Percentiles rank a stretch among this genome's conserved stretches.
Conservation (phyloP, 1,140 invertebrate species). For the Wiebesia pumilae region DNA sequence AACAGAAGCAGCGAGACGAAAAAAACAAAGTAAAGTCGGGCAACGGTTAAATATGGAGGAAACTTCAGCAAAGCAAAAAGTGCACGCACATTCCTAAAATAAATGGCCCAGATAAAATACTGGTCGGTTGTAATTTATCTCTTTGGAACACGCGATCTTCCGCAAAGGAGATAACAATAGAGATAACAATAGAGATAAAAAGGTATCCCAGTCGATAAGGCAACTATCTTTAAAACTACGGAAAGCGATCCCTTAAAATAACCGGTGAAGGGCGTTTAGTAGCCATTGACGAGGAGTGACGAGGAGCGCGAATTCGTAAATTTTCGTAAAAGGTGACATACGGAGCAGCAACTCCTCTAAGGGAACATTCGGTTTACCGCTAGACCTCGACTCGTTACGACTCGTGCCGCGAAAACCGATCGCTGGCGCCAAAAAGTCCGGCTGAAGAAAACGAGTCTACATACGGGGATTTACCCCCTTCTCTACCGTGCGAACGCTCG, state of each 20-base stretch:
- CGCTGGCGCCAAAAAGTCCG: not conserved
- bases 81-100: not conserved
- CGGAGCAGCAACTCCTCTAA: not conserved
- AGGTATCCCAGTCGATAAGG: too few species aligned
- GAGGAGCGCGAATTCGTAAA: not conserved
- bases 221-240: too few species aligned
- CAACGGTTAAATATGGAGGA: not conserved
- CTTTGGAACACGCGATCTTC: not conserved
- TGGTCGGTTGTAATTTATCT: not conserved
- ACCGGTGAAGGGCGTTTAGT: not conserved
- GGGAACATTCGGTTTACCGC: constrained; percentile 3
- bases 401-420: constrained; percentile 15
- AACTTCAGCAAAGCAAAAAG: not conserved
- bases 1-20: not conserved
- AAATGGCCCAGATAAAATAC: not conserved
- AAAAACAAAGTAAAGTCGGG: not conserved
- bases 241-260: too few species aligned
- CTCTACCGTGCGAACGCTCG: not conserved
- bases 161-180: not conserved
- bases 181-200: too few species aligned
- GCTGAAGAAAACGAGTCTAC: not conserved
- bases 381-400: not conserved
- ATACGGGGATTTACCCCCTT: not conserved
- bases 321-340: not conserved
- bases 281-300: not conserved